Evolutionary conservation across 2,113 vertebrate species (phyloP).

Genomic region (Bagarius yarrelli): DNA sequence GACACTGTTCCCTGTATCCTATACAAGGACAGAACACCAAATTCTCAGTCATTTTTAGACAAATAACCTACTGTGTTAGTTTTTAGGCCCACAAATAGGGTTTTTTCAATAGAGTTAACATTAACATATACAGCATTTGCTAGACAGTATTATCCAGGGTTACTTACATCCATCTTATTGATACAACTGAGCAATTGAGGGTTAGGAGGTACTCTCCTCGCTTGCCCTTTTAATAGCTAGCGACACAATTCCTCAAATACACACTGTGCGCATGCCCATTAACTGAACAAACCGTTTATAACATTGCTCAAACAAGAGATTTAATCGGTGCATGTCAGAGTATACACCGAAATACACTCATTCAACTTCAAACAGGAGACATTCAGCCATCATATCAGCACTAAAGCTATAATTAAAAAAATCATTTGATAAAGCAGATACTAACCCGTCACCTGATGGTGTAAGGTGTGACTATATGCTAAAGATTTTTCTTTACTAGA

Average conservation of each 20-base stretch:
- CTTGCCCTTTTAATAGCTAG: neutral
- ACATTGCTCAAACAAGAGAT: constrained; percentile 3
- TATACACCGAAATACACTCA: neutral
- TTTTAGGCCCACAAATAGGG: neutral
- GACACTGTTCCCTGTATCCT: neutral
- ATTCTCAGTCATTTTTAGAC: neutral
- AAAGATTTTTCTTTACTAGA: no score
- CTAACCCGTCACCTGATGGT: no score
- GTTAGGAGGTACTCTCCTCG: no score
- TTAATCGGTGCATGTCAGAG: neutral
- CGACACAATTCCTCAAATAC: neutral
- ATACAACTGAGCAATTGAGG: no score
- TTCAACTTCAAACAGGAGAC: constrained; percentile 1
- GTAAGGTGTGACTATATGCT: no score
- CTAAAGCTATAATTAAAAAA: neutral
- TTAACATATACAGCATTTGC: no score
- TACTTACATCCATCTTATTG: no score
- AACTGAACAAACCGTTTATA: neutral
- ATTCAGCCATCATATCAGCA: neutral
- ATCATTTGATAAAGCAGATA: no score
- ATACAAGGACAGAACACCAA: neutral
- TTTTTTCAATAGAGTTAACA: no score
- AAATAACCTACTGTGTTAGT: neutral
- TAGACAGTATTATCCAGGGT: no score
- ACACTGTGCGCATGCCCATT: neutral